Evolutionary conservation across 1,140 invertebrate species (phyloP).

Genomic region (Drosophila sucinea): DNA sequence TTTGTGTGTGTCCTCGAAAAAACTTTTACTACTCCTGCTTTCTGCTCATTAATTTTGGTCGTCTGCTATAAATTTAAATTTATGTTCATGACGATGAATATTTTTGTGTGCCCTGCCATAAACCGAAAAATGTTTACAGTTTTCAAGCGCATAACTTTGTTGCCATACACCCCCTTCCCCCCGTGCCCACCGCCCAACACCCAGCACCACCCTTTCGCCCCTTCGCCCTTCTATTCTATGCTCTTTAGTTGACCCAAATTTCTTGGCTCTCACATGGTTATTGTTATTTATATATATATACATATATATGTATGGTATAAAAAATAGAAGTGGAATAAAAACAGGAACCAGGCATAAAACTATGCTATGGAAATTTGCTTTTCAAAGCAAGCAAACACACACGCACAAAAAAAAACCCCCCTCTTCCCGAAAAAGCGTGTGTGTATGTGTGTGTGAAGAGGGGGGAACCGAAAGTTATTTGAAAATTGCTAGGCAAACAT

Average conservation of each 20-base stretch:
- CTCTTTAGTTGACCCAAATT: conserved; percentile 44
- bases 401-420: background rate
- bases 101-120: conserved; percentile 48
- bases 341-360: conserved; percentile 49
- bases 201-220: background rate
- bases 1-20: conserved; percentile 17
- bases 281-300: conserved; percentile 48
- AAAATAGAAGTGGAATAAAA: conserved; percentile 32
- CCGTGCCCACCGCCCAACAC: background rate
- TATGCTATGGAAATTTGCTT: conserved; percentile 47
- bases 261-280: conserved; percentile 42
- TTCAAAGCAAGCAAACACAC: conserved; percentile 22
- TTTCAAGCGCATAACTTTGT: conserved; percentile 57
- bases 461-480: conserved; percentile 19
- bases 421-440: background rate
- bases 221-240: conserved; percentile 9
- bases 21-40: conserved; percentile 44
- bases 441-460: background rate
- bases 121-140: conserved; percentile 59
- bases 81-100: conserved; percentile 51
- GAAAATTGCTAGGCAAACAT: conserved; percentile 18
- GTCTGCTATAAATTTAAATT: conserved; percentile 59
- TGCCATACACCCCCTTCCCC: conserved; percentile 1
- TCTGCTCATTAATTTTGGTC: conserved; percentile 57
- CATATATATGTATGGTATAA: conserved; percentile 46